Evolutionary conservation across 2,113 vertebrate species (phyloP), one percentile per base, ranked within the genome.

Genomic region (Boleophthalmus pectinirostris): DNA sequence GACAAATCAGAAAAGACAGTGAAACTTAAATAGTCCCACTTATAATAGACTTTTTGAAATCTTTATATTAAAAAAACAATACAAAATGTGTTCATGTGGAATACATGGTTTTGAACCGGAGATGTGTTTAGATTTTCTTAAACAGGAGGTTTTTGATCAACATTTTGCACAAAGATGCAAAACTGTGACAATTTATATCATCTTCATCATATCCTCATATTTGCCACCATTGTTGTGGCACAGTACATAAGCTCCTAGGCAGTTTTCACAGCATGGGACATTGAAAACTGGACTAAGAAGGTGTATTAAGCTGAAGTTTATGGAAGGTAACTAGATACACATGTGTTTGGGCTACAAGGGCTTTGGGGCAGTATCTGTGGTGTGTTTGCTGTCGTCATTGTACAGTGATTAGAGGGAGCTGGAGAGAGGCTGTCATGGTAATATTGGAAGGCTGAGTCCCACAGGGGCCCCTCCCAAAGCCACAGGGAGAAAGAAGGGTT

Each of bases 371-470:
- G 65, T 5, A 0, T 73, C 70, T 73, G 83, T 54, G 76, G 87
- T 78, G 70, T 7, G 1, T 47, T 57, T 4, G 54, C 66, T 82
- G 71, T 79, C 76, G 69, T 81, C 78, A 75, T 71, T 66, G 63
- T 43, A 20, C 72, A 68, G 68, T 83, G 81, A 91, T 89, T 89
- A 91, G 46, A 90, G 84, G 70, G 82, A 71, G 60, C 65, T 57
- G 60, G n/a, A 70, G 66, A 68, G 85, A 79, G 70, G 47, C 73
- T 61, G 68, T 66, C 45, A 9, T 64, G 75, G 35, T 46, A 74
- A 74, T 57, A 77, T 24, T 8, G 78, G 38, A 49, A 58, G 73
- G 66, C 75, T 85, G 61, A 74, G 73, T 75, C 74, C 87, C 85
- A 81, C 74, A 80, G 72, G 75, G 75, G 79, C 80, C 71, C 78